A percentile compares a stretch with the other conserved stretches of the same genome.
phyloP scores from a whole-genome alignment of 2,797 vertebrate species.

The Chrysocyon brachyurus region DNA sequence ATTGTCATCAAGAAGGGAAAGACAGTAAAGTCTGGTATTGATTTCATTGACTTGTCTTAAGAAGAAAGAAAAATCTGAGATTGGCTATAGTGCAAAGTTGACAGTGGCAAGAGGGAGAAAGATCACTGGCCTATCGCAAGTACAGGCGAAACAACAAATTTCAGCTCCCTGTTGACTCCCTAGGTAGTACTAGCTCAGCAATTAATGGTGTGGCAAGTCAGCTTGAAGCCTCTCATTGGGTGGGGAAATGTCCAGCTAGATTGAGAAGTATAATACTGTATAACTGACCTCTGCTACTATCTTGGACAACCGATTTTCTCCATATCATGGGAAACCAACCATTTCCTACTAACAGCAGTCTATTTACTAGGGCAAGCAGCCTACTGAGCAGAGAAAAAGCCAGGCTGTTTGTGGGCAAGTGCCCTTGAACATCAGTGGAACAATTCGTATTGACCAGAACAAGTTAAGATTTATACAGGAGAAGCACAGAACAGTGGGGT shows the following conservation, averaged over 20 bases:
- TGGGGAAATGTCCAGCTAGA: neutral
- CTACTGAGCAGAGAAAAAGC: neutral
- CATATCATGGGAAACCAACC: neutral
- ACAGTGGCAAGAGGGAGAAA: neutral
- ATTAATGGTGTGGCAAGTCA: neutral
- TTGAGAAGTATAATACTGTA: neutral
- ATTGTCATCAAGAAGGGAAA: neutral
- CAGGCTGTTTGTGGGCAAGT: neutral
- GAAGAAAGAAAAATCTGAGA: neutral
- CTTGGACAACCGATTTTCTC: neutral
- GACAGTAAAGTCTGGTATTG: neutral
- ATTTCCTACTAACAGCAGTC: neutral
- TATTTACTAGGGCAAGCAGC: neutral
- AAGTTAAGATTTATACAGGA: neutral
- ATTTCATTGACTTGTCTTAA: neutral
- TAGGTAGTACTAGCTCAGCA: neutral
- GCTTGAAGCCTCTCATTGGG: neutral
- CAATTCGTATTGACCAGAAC: neutral
- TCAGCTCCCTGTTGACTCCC: neutral
- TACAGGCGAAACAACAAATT: neutral
- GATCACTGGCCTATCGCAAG: neutral
- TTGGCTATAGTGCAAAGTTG: neutral
- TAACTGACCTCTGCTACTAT: neutral
- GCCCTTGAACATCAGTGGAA: too few relatives aligned
- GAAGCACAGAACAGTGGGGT: neutral